Evolutionary conservation across 2,888 invertebrate genomes (phyloP).

Genomic region (Lathronympha strigana): DNA sequence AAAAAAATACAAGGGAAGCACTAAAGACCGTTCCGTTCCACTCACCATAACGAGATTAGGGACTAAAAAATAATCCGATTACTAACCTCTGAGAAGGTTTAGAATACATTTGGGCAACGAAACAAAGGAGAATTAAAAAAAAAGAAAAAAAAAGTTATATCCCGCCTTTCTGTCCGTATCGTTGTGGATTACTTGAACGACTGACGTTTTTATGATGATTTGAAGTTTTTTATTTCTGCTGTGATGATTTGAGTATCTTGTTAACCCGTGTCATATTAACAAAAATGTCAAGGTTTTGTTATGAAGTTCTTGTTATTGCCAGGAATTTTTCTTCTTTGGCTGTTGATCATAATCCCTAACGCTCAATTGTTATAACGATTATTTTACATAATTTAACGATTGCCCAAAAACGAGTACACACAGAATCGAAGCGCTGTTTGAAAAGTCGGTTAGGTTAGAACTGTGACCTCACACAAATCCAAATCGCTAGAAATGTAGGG

Average conservation of each 20-base stretch:
- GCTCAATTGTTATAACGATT: too few relatives aligned
- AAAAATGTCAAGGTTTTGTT: too few relatives aligned
- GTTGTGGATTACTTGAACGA: constrained; percentile 17
- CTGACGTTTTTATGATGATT: constrained; percentile 10
- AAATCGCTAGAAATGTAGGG: too few relatives aligned
- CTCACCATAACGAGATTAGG: constrained; percentile 32
- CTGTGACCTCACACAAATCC: too few relatives aligned
- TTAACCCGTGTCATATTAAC: too few relatives aligned
- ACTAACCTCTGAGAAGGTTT: constrained; percentile 13
- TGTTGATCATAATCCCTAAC: too few relatives aligned
- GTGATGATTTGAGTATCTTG: neutral
- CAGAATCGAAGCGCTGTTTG: too few relatives aligned
- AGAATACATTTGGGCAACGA: constrained; percentile 32
- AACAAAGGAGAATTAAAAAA: constrained; percentile 30
- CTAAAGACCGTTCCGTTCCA: constrained; percentile 36
- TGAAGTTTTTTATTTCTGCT: neutral
- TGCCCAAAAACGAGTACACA: too few relatives aligned
- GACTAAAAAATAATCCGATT: constrained; percentile 37
- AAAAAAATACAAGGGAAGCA: constrained; percentile 26
- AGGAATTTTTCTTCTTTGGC: too few relatives aligned
- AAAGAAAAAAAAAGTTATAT: constrained; percentile 1
- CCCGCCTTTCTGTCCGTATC: neutral
- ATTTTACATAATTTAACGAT: too few relatives aligned
- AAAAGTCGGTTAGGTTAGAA: too few relatives aligned
- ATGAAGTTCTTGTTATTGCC: too few relatives aligned